Conservation (phyloP, 2,888 invertebrate genomes). For the Catocala nupta region DNA sequence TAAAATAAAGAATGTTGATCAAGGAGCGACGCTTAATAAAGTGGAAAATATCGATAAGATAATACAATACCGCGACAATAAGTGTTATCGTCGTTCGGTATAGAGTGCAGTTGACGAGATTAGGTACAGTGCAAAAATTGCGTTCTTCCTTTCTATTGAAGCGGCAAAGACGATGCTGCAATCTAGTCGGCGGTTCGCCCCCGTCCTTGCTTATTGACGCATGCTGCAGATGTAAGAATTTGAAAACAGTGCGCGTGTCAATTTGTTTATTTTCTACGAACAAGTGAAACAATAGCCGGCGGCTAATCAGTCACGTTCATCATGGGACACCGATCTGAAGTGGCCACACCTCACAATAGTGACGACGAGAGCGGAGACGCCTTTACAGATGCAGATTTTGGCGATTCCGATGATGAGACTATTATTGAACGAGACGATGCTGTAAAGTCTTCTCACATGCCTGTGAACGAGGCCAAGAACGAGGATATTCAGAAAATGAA, state of each 20-base stretch:
- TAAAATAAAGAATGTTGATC: slow-evolving; percentile 70
- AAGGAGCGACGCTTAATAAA: slow-evolving; percentile 65
- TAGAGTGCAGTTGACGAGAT: slow-evolving; percentile 63
- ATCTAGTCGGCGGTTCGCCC: slow-evolving; percentile 50
- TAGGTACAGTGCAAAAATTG: slow-evolving; percentile 65
- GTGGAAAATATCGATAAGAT: slow-evolving; percentile 81
- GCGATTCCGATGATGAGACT: slow-evolving; percentile 76
- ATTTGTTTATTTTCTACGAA: slow-evolving; percentile 66
- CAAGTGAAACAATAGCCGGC: slow-evolving; percentile 56
- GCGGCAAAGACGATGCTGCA: slow-evolving; percentile 56
- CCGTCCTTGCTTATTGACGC: slow-evolving; percentile 59
- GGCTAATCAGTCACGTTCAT: slow-evolving; percentile 56
- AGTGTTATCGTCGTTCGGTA: slow-evolving; percentile 65
- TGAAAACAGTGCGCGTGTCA: slow-evolving; percentile 61
- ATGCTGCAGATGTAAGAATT: slow-evolving; percentile 65
- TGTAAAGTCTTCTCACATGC: slow-evolving; percentile 55
- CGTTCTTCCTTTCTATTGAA: slow-evolving; percentile 72
- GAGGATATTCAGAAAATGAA: slow-evolving; percentile 57
- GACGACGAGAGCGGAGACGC: slow-evolving; percentile 80
- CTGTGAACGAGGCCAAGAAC: slow-evolving; percentile 77
- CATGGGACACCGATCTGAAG: slow-evolving; percentile 74
- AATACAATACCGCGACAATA: slow-evolving; percentile 61
- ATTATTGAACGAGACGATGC: slow-evolving; percentile 60
- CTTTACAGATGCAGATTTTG: slow-evolving; percentile 83
- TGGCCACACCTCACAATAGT: slow-evolving; percentile 75